These are phyloP conservation scores for Drosophila austrosaltans DNA, from an alignment of 2,888 invertebrate genomes.

Conservation along the genomic window DNA sequence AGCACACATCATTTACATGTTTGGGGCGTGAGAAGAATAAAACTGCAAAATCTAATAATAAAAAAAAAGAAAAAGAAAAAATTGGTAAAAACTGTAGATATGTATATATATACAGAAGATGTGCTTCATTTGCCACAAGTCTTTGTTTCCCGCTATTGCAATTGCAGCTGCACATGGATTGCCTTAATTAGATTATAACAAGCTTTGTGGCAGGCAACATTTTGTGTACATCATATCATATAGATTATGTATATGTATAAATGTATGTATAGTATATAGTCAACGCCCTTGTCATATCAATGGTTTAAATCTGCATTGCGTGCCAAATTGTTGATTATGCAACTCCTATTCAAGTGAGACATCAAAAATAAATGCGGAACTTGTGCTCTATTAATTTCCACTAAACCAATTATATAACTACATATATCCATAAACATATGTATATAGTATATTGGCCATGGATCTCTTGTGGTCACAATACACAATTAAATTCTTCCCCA, in stretches of 20 bases:
- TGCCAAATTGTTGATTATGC: slow-evolving; percentile 56
- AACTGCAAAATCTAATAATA: slow-evolving; percentile 16
- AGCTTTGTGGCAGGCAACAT: slow-evolving; percentile 4
- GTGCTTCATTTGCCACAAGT: slow-evolving; percentile 9
- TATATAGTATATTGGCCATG: slow-evolving; percentile 35
- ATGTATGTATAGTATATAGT: neutral
- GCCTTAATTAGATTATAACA: slow-evolving; percentile 51
- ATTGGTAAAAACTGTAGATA: neutral
- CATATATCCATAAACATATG: neutral
- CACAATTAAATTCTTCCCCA: slow-evolving; percentile 18
- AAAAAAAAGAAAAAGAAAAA: neutral
- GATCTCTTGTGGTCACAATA: slow-evolving; percentile 31
- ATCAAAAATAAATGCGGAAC: slow-evolving; percentile 56
- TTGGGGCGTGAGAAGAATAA: slow-evolving; percentile 75
- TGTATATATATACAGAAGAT: slow-evolving; percentile 14
- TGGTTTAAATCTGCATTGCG: slow-evolving; percentile 52
- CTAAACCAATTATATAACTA: slow-evolving; percentile 1
- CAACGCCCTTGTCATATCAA: slow-evolving; percentile 24
- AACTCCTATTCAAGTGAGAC: slow-evolving; percentile 38
- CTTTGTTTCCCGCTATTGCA: slow-evolving; percentile 48
- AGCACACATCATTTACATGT: slow-evolving; percentile 69
- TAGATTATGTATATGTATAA: too few relatives aligned
- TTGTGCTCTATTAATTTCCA: slow-evolving; percentile 38
- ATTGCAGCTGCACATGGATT: slow-evolving; percentile 13
- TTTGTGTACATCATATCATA: neutral